Conservation (phyloP, 2,888 invertebrate species). For the Dicycla oo region DNA sequence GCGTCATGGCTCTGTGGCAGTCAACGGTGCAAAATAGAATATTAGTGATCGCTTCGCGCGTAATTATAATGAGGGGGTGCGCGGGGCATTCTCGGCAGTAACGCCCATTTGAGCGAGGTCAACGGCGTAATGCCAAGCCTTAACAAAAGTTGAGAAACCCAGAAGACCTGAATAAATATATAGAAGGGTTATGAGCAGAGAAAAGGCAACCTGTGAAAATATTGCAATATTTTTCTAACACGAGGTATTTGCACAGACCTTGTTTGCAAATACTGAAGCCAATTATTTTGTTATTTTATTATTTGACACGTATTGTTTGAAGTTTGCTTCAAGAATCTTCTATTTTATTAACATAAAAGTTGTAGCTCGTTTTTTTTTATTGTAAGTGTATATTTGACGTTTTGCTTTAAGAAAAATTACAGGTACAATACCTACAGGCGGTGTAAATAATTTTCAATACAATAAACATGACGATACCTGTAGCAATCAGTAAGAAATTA, state of each 20-base stretch:
- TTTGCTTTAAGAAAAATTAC: background rate
- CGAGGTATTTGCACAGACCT: constrained; percentile 40
- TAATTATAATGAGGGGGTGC: too few species aligned
- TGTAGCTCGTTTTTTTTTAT: background rate
- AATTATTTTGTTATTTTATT: constrained; percentile 36
- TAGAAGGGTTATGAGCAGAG: constrained; percentile 42
- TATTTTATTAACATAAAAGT: constrained; percentile 3
- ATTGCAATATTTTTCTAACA: constrained; percentile 47
- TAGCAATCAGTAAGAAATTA: too few species aligned
- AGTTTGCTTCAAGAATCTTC: constrained; percentile 2
- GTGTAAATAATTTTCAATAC: too few species aligned
- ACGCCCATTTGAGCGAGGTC: too few species aligned
- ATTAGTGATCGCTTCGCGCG: too few species aligned
- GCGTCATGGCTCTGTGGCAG: too few species aligned
- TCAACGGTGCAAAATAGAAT: too few species aligned
- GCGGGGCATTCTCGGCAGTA: too few species aligned
- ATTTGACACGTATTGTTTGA: constrained; percentile 33
- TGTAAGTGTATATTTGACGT: too few species aligned
- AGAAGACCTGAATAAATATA: constrained; percentile 58
- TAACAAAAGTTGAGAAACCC: background rate
- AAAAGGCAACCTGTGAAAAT: constrained; percentile 54
- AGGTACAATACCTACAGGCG: too few species aligned
- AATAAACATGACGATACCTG: too few species aligned
- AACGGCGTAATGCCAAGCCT: too few species aligned
- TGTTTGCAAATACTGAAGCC: constrained; percentile 35